Evolutionary conservation across 92 coral and sea anemone species (phyloP), one percentile per base, ranked within the genome.

Genomic region (Isaurus tuberculatus): DNA sequence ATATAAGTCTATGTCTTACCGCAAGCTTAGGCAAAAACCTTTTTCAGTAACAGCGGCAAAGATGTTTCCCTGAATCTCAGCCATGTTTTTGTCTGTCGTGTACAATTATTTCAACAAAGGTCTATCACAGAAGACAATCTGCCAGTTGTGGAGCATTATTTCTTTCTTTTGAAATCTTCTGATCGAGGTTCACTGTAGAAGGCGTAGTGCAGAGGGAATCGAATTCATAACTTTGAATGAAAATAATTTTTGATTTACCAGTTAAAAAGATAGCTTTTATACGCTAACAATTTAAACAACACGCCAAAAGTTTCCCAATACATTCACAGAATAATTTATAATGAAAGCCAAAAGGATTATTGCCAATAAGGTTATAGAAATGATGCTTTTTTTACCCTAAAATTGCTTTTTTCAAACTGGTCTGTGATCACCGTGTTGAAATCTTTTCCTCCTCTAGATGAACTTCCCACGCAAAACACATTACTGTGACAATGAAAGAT

Each of bases 381-480:
- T 55, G 23, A n/a, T 19, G 26, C 4, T 46, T 3, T 3, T 40
- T 55, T 55, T 55, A 55, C 63, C 9, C 26, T 2, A 19, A 55
- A 19, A 55, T 19, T 26, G 63, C n/a, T n/a, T 55, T 19, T 55
- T 22, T 19, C 7, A 55, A 55, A 55, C 63, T 55, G 63, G 63
- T 26, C 63, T 55, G 63, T 55, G 9, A 55, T 55, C 7, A 17
- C 25, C 23, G 63, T 55, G 63, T 55, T 19, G 22, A 22, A 19
- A 55, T 55, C 8, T n/a, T 55, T 19, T 10, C 63, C 7, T 19
- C 63, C 23, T 55, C 63, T 55, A 20, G 63, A 20, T n/a, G 27
- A 55, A 17, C 63, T 55, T 3, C 63, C 63, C 63, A 55, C 63
- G 63, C 63, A 55, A 55, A 55, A 55, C 63, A 55, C 63, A 55